Evolutionary conservation across 2,797 vertebrate genomes (phyloP), one percentile per base, ranked within the genome.

Genomic region (Carapus acus): DNA sequence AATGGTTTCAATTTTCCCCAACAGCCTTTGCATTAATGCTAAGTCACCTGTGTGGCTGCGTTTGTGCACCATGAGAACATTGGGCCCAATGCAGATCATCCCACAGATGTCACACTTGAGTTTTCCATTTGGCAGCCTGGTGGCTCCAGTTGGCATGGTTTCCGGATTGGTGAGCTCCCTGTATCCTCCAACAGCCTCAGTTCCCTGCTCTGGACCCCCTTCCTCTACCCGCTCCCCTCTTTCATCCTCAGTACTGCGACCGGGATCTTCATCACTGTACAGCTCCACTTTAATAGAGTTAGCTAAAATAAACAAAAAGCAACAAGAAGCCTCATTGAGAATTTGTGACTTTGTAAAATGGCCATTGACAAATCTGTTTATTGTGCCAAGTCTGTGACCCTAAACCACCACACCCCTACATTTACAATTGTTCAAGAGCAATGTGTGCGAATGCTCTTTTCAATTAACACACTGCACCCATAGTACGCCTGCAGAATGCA

Each of bases 271-370:
- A 85, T 98, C 94, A 49, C 95, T 98, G 87, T 96, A 97, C 84
- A 96, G 89, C 89, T 98, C 95, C 83, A 98, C 93, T 87, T 98
- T 98, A 83, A 98, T 96, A 23, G 93, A 97, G 85, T 94, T 97
- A 36, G 92, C 95, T 98, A 56, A 22, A 74, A 29, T 66, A 13
- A 16, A 9, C 52, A 27, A 63, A 37, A 21, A 43, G 36, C 23
- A 58, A 44, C 58, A 48, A 34, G 2, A 58, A 31, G 14, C 6
- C n/a, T 48, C 56, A 48, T 38, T 19, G 3, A 38, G 9, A 49
- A 13, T 18, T 6, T 42, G n/a, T 48, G 6, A 43, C 45, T 18
- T 2, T 22, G 4, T 34, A 21, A 7, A 19, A 9, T 40, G 19
- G 33, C 12, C 15, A 23, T 43, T 3, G 22, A 29, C 7, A 29